Base-by-base conservation (phyloP, 1,140 invertebrate genomes). In the Drosophila lini region DNA sequence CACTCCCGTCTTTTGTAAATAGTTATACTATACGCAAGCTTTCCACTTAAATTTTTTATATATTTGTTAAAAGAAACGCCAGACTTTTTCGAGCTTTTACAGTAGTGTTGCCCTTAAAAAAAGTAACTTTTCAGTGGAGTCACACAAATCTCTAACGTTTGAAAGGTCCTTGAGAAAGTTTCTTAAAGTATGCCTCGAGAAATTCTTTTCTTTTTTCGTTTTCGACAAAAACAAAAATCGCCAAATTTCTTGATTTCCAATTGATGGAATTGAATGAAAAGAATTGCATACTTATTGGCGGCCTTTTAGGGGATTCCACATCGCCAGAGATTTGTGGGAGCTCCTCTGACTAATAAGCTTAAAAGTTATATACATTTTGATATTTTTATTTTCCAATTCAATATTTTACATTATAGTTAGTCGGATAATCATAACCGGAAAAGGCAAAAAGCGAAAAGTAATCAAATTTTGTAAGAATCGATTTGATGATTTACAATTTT, bases 311-410 rank as follows among this genome's bases (percentile, higher is more conserved):
- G 4, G 52, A 55, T n/a, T 55, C 10, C 19, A 38, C 34, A 55
- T 55, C 34, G 10, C 1, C 52, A 55, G 52, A 25, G 52, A 55
- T 55, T 38, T 55, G 5, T 55, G 34, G 34, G 1, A 55, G 34
- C 34, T 55, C 13, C 52, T 0, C 52, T 38, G 52, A 38, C 11
- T 3, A 25, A 38, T 55, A 55, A 15, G 52, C 52, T 38, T 38
- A 38, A 22, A 55, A 55, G 8, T 19, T 55, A 25, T 55, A 55
- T 38, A 55, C 52, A 55, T 55, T 55, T 25, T 55, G 8, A 55
- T 55, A 55, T 55, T 55, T 55, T 55, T 38, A 55, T 55, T 55
- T 55, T 55, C 34, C 52, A 38, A 55, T 55, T 55, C 19, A 55
- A 55, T 55, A 55, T 55, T 53, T 53, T 55, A 55, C 52, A 22